Base-by-base conservation (phyloP, 2,113 vertebrate species). In the Urocolius indicus region DNA sequence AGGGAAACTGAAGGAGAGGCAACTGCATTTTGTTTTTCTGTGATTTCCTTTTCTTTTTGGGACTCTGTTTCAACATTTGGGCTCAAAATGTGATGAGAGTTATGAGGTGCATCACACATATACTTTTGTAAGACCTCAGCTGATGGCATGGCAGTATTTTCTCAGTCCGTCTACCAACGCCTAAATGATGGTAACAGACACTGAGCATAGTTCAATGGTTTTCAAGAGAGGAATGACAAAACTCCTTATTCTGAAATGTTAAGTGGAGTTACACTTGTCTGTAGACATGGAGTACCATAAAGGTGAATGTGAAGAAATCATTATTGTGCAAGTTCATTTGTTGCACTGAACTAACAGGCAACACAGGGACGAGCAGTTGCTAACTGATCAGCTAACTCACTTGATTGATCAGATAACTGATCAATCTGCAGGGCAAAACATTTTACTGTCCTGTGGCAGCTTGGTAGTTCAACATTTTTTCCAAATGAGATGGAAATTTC, bases 21-120 rank as follows among this genome's bases (percentile, higher is more conserved):
- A 69, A 16, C 41, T 62, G 16, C 43, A 32, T 51, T 36, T 68
- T 26, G 20, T 73, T 55, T 38, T 61, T 34, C 71, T 78, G 43
- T 27, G 7, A 51, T 12, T 73, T n/a, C 17, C 6, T 59, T 51
- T 55, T 55, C 30, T 65, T 67, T 61, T 43, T 12, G 36, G 27
- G 16, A 61, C 22, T 51, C 61, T 26, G 21, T 38, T 58, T 75
- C 74, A 41, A 27, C 10, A 12, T 20, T 59, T 54, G 45, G 18
- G 63, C 43, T 27, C 73, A 45, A 46, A 46, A 67, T 6, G 11
- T 1, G 1, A 24, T 43, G 54, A 46, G 7, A 36, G 19, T 61
- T 54, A 43, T 0, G 1, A 69, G 26, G 17, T 29, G 26, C 58
- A 26, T 23, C 65, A 27, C 27, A 43, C 16, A 29, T 0, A 0